Percentiles rank a stretch among this genome's conserved stretches.
phyloP scores from a whole-genome alignment of 1,140 invertebrate species.

The Drosophila ironensis region DNA sequence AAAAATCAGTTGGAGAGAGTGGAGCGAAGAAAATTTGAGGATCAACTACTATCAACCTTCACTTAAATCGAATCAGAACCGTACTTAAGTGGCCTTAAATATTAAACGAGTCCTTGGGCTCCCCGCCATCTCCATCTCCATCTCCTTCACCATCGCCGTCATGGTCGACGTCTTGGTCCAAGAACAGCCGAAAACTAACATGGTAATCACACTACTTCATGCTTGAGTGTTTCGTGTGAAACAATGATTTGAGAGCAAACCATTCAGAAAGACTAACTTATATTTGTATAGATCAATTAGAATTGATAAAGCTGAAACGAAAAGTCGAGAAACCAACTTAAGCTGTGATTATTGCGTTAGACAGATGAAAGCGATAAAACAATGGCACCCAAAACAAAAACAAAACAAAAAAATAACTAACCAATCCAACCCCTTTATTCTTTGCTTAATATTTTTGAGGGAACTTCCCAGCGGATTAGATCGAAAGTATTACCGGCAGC shows the following conservation, averaged over 20 bases:
- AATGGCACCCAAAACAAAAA: constrained; percentile 37
- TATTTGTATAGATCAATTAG: constrained; percentile 36
- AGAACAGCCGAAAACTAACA: background rate
- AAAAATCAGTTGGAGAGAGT: constrained; percentile 20
- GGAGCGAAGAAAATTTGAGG: constrained; percentile 6
- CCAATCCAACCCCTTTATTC: no score
- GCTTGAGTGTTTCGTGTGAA: constrained; percentile 17
- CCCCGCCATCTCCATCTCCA: no score
- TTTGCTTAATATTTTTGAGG: constrained; percentile 17
- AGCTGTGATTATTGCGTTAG: constrained; percentile 67
- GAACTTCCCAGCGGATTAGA: background rate
- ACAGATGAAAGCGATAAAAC: constrained; percentile 5
- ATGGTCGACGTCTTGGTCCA: background rate
- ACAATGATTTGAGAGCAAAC: constrained; percentile 26
- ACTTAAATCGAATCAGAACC: constrained; percentile 62
- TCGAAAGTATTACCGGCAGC: constrained; percentile 44
- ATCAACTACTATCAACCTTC: constrained; percentile 20
- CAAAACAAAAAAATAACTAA: no score
- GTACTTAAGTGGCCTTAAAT: constrained; percentile 71
- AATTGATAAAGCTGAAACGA: constrained; percentile 46
- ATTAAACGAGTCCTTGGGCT: constrained; percentile 4
- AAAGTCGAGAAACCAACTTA: constrained; percentile 44
- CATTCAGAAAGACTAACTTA: constrained; percentile 19
- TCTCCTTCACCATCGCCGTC: no score
- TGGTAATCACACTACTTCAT: constrained; percentile 24